These are phyloP conservation scores for Actinia equina DNA, from an alignment of 64 coral and sea anemone genomes.

Conservation along the genomic window DNA sequence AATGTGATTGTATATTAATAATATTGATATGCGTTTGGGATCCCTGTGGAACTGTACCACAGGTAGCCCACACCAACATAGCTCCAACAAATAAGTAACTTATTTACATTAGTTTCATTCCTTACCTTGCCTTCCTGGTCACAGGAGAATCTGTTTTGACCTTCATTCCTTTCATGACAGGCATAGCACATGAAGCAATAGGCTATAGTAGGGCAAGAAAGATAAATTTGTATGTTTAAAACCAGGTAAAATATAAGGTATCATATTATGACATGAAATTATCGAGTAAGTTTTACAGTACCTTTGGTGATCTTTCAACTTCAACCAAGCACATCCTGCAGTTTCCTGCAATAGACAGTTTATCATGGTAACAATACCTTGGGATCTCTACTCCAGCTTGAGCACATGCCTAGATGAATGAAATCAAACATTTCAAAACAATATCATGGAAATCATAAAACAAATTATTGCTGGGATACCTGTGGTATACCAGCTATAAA, in stretches of 20 bases:
- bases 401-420: constrained; percentile 84
- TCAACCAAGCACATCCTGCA: constrained; percentile 99
- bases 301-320: constrained; percentile 94
- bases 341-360: constrained; percentile 94
- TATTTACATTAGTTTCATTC: neutral
- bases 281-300: neutral
- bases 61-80: neutral
- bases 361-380: constrained; percentile 98
- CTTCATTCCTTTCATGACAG: constrained; percentile 96
- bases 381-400: constrained; percentile 97
- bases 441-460: too few relatives aligned
- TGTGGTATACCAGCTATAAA: too few relatives aligned
- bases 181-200: constrained; percentile 99
- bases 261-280: too few relatives aligned
- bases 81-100: too few relatives aligned
- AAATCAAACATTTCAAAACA: too few relatives aligned
- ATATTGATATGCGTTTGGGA: too few relatives aligned
- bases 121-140: constrained; percentile 88
- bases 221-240: neutral
- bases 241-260: neutral
- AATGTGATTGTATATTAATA: neutral
- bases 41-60: neutral
- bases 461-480: too few relatives aligned
- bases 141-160: constrained; percentile 93
- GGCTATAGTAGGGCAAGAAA: constrained; percentile 42